phyloP scores from a whole-genome alignment of 2,113 vertebrate species.

The Sardina pilchardus region DNA sequence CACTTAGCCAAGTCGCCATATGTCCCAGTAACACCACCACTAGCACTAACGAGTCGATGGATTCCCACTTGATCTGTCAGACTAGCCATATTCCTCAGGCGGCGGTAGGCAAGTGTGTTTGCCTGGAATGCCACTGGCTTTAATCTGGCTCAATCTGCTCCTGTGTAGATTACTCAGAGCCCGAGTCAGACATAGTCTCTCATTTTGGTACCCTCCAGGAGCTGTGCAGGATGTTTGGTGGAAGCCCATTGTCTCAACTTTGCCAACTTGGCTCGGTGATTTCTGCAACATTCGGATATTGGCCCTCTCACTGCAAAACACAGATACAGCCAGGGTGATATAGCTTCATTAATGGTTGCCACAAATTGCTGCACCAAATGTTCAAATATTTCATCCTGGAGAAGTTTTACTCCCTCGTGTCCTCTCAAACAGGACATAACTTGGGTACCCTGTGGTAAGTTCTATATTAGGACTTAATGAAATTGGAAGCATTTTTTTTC shows the following conservation, averaged over 20 bases:
- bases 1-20: neutral
- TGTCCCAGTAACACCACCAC: neutral
- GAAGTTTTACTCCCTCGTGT: neutral
- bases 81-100: neutral
- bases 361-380: neutral
- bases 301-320: neutral
- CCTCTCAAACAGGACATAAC: too few relatives aligned
- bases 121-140: neutral
- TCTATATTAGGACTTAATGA: neutral
- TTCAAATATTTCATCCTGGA: neutral
- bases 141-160: neutral
- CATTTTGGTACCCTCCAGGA: neutral
- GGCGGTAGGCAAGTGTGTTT: neutral
- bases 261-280: neutral
- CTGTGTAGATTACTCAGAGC: neutral
- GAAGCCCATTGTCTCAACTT: neutral
- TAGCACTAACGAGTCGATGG: neutral
- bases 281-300: neutral
- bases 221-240: neutral
- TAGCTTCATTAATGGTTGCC: neutral
- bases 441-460: neutral
- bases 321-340: neutral
- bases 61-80: neutral
- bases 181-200: neutral
- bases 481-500: neutral